phyloP scores from a whole-genome alignment of 2,888 invertebrate genomes.

The Noctua janthina region DNA sequence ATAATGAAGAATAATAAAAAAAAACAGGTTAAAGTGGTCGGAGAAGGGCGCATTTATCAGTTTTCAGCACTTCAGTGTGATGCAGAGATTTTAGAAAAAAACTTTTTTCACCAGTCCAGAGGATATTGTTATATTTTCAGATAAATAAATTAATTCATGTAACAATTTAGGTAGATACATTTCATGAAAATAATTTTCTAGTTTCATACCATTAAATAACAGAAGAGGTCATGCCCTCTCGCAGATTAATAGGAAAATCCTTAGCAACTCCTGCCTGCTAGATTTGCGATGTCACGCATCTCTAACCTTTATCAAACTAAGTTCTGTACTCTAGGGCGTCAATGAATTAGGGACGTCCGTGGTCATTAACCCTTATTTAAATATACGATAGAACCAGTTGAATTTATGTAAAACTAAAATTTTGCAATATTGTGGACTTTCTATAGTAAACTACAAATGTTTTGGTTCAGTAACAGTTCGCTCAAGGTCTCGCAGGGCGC shows the following conservation, averaged over 20 bases:
- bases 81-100: no score
- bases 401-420: slow-evolving; percentile 28
- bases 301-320: slow-evolving; percentile 46
- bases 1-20: background rate
- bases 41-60: background rate
- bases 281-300: slow-evolving; percentile 36
- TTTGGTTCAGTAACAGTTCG: slow-evolving; percentile 64
- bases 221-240: slow-evolving; percentile 19
- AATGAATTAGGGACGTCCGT: slow-evolving; percentile 33
- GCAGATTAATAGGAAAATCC: slow-evolving; percentile 25
- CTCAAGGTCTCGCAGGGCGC: slow-evolving; percentile 72
- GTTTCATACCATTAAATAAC: slow-evolving; percentile 12
- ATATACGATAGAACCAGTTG: slow-evolving; percentile 11
- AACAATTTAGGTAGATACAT: background rate
- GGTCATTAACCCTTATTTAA: slow-evolving; percentile 14
- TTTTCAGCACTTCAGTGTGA: background rate
- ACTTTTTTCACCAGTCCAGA: background rate
- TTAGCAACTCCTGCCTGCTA: slow-evolving; percentile 9
- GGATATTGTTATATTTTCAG: background rate
- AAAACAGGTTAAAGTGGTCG: background rate
- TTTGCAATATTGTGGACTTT: slow-evolving; percentile 37
- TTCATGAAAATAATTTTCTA: background rate
- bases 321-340: slow-evolving; percentile 30
- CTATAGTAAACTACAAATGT: slow-evolving; percentile 41
- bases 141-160: background rate